Conservation (phyloP, 1,140 invertebrate species). For the Hylaeus anthracinus region DNA sequence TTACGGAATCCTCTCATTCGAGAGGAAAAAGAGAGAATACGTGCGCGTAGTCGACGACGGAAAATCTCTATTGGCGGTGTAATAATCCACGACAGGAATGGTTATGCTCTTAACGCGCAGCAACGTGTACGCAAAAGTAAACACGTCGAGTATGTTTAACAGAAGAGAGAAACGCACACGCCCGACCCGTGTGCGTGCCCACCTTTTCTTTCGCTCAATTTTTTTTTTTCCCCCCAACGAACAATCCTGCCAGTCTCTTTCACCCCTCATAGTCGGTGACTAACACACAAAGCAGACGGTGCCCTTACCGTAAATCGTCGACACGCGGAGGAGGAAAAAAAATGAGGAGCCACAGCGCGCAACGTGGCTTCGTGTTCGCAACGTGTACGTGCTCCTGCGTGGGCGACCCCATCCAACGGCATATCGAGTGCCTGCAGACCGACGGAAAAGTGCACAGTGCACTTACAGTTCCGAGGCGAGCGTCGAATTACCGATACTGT, state of each 20-base stretch:
- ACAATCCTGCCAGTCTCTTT: slow-evolving; percentile 30
- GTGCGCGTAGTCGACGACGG: neutral
- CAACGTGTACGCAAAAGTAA: slow-evolving; percentile 33
- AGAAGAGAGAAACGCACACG: neutral
- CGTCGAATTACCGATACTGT: slow-evolving; percentile 24
- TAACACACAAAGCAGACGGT: slow-evolving; percentile 47
- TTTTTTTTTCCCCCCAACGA: neutral
- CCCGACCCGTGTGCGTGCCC: slow-evolving; percentile 12
- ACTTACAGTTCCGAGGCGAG: neutral
- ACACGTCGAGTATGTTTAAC: slow-evolving; percentile 31
- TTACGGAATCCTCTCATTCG: no score
- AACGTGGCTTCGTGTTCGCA: neutral
- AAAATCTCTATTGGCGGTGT: slow-evolving; percentile 11
- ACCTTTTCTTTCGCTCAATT: slow-evolving; percentile 45
- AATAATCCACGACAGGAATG: slow-evolving; percentile 38
- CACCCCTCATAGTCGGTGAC: slow-evolving; percentile 56
- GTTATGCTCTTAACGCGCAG: slow-evolving; percentile 41
- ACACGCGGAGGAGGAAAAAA: slow-evolving; percentile 33
- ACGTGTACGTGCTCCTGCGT: slow-evolving; percentile 35
- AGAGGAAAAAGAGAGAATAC: neutral
- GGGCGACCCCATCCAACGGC: slow-evolving; percentile 44
- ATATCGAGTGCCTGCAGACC: slow-evolving; percentile 45
- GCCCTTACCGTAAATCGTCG: slow-evolving; percentile 55
- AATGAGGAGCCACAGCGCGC: slow-evolving; percentile 12
- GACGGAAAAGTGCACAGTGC: slow-evolving; percentile 45